Base-by-base conservation (phyloP, 1,140 invertebrate species). In the Propsilocerus akamusi region DNA sequence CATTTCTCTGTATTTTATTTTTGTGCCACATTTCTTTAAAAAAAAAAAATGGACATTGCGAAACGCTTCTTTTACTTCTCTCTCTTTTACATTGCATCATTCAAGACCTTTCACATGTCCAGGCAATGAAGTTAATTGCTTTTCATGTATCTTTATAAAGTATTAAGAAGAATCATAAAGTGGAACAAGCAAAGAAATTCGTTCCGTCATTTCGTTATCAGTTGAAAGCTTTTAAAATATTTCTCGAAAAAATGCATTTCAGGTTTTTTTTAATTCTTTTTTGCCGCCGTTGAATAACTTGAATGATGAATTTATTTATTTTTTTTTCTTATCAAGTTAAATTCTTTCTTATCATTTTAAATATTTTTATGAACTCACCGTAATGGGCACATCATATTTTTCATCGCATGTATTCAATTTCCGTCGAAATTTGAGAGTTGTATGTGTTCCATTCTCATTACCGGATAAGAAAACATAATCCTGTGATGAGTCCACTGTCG, bases 341-440 rank as follows among this genome's bases (percentile, higher is more conserved):
- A 30, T 30, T 8, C 10, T n/a, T n/a, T n/a, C 2, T 2, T 11
- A n/a, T 11, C 3, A 30, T 3, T 11, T 2, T 11, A 30, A 30
- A 30, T 30, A 8, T 30, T 30, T 30, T 11, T 11, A 11, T 8
- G 28, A 17, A 71, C 76, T 76, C 61, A 84, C 81, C 52, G 74
- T 75, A 53, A 83, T 72, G 51, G 71, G 67, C 55, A 75, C 77
- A 64, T 85, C 80, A 50, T 80, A 68, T 11, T 69, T 46, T 26
- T 22, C 66, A 63, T 87, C 85, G 58, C 83, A 87, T 11, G 83
- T 86, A 57, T 83, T 73, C 66, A 83, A 74, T 47, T 68, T 71
- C 37, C 85, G 70, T 37, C 75, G 68, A 59, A 87, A 85, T 55
- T 75, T 74, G 0, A 86, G 64, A 1, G 73, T 73, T 0, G 83